Base-by-base conservation (phyloP, 1,140 invertebrate species). In the Cataglyphis hispanica region DNA sequence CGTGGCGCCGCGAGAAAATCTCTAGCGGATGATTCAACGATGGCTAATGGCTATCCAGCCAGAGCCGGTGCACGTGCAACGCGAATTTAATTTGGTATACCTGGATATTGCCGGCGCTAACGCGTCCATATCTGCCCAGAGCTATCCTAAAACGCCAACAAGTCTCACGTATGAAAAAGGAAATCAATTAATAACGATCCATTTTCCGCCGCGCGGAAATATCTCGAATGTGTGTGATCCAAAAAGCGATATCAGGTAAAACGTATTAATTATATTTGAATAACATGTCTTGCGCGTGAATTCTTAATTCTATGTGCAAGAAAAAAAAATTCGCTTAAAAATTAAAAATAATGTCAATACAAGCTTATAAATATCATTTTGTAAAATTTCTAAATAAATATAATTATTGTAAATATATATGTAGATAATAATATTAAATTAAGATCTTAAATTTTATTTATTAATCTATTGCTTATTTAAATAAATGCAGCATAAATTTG, bases 21-120 rank as follows among this genome's bases (percentile, higher is more conserved):
- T 84, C 22, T 40, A 58, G 22, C 69, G 63, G 85, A 89, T 90
- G 87, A 89, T 89, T 90, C 74, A 85, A 37, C 87, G 85, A 87
- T 90, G 80, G 88, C 88, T 89, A 89, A 90, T 89, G 80, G 88
- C 85, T 75, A 61, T 76, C 77, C 84, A 84, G 85, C 46, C 78
- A 37, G 0, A 74, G 56, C 69, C 46, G 16, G 34, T 75, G 77
- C 86, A 72, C 66, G 56, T 70, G 84, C 84, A 85, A 84, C 61
- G 74, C 13, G 80, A 87, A 90, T 90, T 90, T 84, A 87, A 90
- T 90, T 87, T 88, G 56, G 50, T 84, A 58, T 87, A 80, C 25
- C 85, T 56, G 74, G 60, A 89, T 84, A 87, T 87, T 67, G 72
- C 46, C 31, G 37, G 34, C 69, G 78, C 75, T 72, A 84, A 89